Evolutionary conservation across 2,113 vertebrate genomes (phyloP).

Genomic region (Catharus bicknelli): DNA sequence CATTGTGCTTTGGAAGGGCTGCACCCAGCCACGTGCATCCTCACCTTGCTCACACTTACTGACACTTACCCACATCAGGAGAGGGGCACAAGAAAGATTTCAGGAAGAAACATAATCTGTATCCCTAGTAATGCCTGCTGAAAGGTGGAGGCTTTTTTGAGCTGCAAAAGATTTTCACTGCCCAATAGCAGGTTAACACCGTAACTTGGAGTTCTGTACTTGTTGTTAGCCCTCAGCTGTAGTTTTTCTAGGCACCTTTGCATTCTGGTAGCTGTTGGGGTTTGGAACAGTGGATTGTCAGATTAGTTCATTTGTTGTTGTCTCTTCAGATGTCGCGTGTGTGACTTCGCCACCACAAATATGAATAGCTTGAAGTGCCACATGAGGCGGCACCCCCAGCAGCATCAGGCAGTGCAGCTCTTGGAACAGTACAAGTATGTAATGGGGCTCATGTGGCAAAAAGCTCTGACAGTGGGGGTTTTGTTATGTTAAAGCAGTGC

Average conservation of each 20-base stretch:
- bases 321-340: constrained; percentile 79
- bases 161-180: background rate
- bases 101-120: background rate
- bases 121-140: background rate
- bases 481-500: background rate
- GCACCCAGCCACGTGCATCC: background rate
- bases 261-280: background rate
- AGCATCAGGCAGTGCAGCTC: constrained; percentile 86
- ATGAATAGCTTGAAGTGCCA: constrained; percentile 91
- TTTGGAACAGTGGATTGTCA: background rate
- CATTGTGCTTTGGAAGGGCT: background rate
- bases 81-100: background rate
- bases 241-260: background rate
- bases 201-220: background rate
- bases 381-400: constrained; percentile 86
- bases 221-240: background rate
- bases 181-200: background rate
- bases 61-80: background rate
- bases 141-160: background rate
- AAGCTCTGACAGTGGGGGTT: background rate
- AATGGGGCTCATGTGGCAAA: background rate
- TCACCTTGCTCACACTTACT: background rate
- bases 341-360: constrained; percentile 88
- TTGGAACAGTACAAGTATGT: constrained; percentile 86
- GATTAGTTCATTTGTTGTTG: constrained; percentile 49